Base-by-base conservation (phyloP, 1,140 invertebrate species). In the Gryon sp. region DNA sequence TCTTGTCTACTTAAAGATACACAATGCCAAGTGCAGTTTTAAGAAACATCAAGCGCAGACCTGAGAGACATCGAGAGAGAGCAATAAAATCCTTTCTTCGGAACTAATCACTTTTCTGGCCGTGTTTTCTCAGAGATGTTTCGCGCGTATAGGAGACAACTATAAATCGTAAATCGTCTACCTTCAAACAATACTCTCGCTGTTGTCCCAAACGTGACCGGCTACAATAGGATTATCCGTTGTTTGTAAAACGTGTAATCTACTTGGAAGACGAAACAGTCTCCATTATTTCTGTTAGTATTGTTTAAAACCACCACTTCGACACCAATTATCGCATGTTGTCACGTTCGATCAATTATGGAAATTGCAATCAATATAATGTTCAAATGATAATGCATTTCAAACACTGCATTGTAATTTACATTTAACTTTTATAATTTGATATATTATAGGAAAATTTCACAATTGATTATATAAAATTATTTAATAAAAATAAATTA, bases 21-120 rank as follows among this genome's bases (percentile, higher is more conserved):
- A 55, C 53, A 70, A 73, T 50, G 36, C 34, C 32, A 41, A 63
- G 32, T 20, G 22, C 22, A 66, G 45, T 52, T 59, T 57, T 43
- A 66, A 66, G 53, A 60, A 74, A 60, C 45, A 70, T 70, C 45
- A 60, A 74, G 70, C 38, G 18, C 41, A 14, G 45, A 8, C 24
- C 16, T 34, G 16, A 15, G 57, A 34, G 68, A 53, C 57, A 72
- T 62, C 26, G 28, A 55, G 57, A 63, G 15, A 38, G 57, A 53
- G 45, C 57, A 66, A 80, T 78, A 75, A 78, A 80, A 76, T 78
- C 55, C 76, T 73, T 78, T 80, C 73, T 68, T 65, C 26, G 57
- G 72, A 78, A 80, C 72, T 76, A 78, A 81, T 80, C 80, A 76
- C 66, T 75, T 76, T 77, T 72, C 68, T 59, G 53, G 59, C 46